phyloP scores from a whole-genome alignment of 2,888 invertebrate genomes.

The Tinea pellionella region DNA sequence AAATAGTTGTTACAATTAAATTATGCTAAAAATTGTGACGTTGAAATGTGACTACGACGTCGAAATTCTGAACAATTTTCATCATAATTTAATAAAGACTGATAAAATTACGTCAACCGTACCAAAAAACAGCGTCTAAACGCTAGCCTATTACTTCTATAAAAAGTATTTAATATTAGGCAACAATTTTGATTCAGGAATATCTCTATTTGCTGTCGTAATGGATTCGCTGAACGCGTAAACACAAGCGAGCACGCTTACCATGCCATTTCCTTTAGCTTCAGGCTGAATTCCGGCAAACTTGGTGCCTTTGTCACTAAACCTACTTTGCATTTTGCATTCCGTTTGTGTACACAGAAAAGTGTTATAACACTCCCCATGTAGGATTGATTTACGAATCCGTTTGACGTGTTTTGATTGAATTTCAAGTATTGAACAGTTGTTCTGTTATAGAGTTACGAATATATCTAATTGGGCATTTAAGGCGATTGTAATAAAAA shows the following conservation, averaged over 20 bases:
- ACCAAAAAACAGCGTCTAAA: too few relatives aligned
- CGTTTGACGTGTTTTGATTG: conserved; percentile 2
- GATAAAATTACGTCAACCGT: too few relatives aligned
- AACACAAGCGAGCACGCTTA: conserved; percentile 8
- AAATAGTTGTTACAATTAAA: too few relatives aligned
- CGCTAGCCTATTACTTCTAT: too few relatives aligned
- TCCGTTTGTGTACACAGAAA: conserved; percentile 20
- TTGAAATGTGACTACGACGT: too few relatives aligned
- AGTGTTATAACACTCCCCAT: conserved; percentile 7
- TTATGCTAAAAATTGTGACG: too few relatives aligned
- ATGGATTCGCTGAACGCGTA: conserved; percentile 13
- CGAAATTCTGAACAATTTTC: too few relatives aligned
- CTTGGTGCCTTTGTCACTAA: conserved; percentile 11
- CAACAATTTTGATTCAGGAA: conserved; percentile 6
- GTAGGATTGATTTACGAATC: conserved; percentile 11
- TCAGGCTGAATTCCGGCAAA: conserved; percentile 3
- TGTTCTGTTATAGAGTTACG: background rate
- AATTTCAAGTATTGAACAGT: background rate
- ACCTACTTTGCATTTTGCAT: conserved; percentile 21
- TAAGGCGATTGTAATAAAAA: too few relatives aligned
- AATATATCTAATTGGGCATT: background rate
- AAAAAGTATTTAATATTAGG: background rate
- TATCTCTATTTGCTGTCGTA: conserved; percentile 12
- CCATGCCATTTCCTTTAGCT: conserved; percentile 13
- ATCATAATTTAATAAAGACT: too few relatives aligned